These are phyloP conservation scores for Zygogramma bicolorata DNA, from an alignment of 2,888 invertebrate genomes.

Conservation along the genomic window DNA sequence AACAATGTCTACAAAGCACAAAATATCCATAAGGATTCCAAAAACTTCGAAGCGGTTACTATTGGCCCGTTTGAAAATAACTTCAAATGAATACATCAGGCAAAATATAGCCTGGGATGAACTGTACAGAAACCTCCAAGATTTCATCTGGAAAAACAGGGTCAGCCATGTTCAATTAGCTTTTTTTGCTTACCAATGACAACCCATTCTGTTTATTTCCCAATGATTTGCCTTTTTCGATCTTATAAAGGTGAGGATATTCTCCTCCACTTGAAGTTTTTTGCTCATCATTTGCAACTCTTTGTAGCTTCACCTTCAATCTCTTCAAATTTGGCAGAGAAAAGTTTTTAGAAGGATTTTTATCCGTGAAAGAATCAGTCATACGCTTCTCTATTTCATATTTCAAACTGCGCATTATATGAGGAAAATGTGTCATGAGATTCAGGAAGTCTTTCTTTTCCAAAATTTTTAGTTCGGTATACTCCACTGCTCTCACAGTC, in stretches of 20 bases:
- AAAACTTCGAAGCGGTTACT: slow-evolving; percentile 65
- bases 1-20: slow-evolving; percentile 66
- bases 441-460: slow-evolving; percentile 48
- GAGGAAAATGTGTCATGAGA: slow-evolving; percentile 44
- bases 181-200: neutral
- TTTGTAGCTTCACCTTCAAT: slow-evolving; percentile 30
- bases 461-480: slow-evolving; percentile 68
- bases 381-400: slow-evolving; percentile 39
- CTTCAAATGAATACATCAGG: slow-evolving; percentile 68
- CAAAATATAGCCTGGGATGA: slow-evolving; percentile 66
- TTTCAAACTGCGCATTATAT: slow-evolving; percentile 37
- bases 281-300: neutral
- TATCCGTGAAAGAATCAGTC: slow-evolving; percentile 12
- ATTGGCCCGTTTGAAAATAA: slow-evolving; percentile 66
- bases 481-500: slow-evolving; percentile 69
- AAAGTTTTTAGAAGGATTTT: slow-evolving; percentile 15
- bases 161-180: neutral
- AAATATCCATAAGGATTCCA: slow-evolving; percentile 65
- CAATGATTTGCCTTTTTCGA: neutral
- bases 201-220: neutral
- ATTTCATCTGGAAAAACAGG: slow-evolving; percentile 57
- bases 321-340: slow-evolving; percentile 27
- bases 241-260: slow-evolving; percentile 30
- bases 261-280: neutral
- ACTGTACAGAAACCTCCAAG: slow-evolving; percentile 69